Base-by-base conservation (phyloP, 2,113 vertebrate genomes). In the Eretmochelys imbricata region DNA sequence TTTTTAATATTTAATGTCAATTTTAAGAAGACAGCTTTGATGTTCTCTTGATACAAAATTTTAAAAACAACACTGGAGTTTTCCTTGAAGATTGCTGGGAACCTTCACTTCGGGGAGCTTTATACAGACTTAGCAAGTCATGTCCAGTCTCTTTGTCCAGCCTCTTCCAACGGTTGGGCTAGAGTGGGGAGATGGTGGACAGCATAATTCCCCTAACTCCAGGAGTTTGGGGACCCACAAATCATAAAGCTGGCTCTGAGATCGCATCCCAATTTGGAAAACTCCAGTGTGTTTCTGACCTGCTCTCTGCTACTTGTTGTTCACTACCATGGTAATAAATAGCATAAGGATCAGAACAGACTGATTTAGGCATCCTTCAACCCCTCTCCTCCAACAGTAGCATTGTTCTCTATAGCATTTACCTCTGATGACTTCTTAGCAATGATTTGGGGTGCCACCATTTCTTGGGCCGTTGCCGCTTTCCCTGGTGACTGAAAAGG, bases 381-480 rank as follows among this genome's bases (percentile, higher is more conserved):
- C 55, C 88, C 69, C 82, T 91, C 62, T 31, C 31, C 24, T 91
- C 72, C 69, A 84, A 88, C 89, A 38, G 57, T 5, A 8, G 38
- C 54, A 50, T 53, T 72, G 16, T 80, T 91, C 89, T 10, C 80
- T 81, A 72, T 24, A 49, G 94, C 90, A 96, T 92, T 94, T 81
- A 91, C 87, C 82, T 97, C 95, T 92, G 91, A 80, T 50, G 91
- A 97, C 80, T 96, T 97, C 87, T 90, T 95, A 31, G 87, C 31
- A 49, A 38, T 80, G 22, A 54, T 50, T 78, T 89, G 82, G 7
- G 91, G 16, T 49, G 84, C 55, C 57, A 87, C 80, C 20, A 78
- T 90, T 81, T 96, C 96, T 90, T 87, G 95, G 54, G 93, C 85
- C 72, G 65, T 20, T 78, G 82, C 31, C 42, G 50, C 49, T 89